phyloP scores from a whole-genome alignment of 2,113 vertebrate species.

The Pampusana beccarii region DNA sequence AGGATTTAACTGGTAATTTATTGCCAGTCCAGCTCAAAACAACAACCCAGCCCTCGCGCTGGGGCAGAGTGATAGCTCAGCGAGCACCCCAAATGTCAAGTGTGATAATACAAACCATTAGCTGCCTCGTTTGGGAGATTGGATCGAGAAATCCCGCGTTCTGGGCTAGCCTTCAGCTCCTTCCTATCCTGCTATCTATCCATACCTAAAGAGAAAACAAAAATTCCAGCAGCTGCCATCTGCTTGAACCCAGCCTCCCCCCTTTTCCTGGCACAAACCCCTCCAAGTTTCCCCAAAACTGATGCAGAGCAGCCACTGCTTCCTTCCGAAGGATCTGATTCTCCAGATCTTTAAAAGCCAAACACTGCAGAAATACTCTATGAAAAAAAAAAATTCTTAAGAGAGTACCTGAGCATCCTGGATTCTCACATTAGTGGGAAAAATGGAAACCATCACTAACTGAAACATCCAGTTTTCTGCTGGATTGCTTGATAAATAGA shows the following conservation, averaged over 20 bases:
- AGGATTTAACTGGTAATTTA: rapidly evolving
- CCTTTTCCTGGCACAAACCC: background rate
- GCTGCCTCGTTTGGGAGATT: background rate
- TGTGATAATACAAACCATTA: background rate
- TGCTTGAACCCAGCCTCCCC: background rate
- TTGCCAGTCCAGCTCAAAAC: background rate
- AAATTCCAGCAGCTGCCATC: background rate
- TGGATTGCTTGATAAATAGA: background rate
- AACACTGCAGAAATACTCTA: background rate
- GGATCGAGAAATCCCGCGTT: background rate
- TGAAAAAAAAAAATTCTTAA: too few relatives aligned
- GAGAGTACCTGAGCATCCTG: background rate
- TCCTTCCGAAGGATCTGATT: background rate
- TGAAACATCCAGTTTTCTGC: background rate
- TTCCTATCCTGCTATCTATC: background rate
- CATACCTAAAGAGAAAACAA: background rate
- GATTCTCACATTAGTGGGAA: background rate
- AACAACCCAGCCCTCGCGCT: rapidly evolving
- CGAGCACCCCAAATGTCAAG: background rate
- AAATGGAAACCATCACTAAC: background rate
- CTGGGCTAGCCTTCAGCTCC: background rate
- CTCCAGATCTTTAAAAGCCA: background rate
- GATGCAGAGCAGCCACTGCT: rapidly evolving
- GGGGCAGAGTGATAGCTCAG: background rate
- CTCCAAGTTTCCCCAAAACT: background rate